Percentiles rank a stretch among this genome's conserved stretches.
Conservation (phyloP, 2,113 vertebrate species). For the Pachycephala philippinensis region DNA sequence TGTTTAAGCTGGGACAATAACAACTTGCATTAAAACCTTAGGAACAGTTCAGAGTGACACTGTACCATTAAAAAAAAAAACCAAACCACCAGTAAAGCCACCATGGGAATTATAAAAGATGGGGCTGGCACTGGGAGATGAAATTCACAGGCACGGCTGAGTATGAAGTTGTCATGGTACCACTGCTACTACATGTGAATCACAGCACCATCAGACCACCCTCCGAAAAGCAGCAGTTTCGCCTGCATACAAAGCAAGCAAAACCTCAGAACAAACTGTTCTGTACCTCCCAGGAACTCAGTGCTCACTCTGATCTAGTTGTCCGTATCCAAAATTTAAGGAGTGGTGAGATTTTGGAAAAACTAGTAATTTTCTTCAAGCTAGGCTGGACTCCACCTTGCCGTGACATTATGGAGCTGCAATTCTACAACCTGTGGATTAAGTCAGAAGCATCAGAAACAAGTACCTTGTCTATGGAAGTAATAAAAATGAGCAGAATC, state of each 20-base stretch:
- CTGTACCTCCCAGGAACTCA: neutral
- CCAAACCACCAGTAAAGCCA: neutral
- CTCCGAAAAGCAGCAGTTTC: neutral
- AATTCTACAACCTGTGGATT: neutral
- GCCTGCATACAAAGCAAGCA: neutral
- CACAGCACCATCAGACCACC: neutral
- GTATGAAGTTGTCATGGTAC: constrained; percentile 47
- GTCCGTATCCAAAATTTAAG: neutral
- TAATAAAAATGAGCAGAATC: neutral
- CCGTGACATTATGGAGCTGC: neutral
- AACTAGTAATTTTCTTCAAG: neutral
- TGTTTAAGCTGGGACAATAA: neutral
- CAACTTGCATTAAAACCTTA: neutral
- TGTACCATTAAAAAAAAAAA: neutral
- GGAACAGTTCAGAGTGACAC: neutral
- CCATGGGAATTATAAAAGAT: neutral
- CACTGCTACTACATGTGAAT: neutral
- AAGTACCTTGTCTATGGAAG: neutral
- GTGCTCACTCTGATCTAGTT: neutral
- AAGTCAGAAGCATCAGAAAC: neutral
- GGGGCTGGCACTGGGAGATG: neutral
- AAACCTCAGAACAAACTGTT: constrained; percentile 3
- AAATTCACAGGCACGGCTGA: neutral
- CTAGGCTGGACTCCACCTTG: neutral
- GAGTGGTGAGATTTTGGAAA: neutral